Evolutionary conservation across 2,113 vertebrate genomes (phyloP).

Genomic region (Mugil cephalus): DNA sequence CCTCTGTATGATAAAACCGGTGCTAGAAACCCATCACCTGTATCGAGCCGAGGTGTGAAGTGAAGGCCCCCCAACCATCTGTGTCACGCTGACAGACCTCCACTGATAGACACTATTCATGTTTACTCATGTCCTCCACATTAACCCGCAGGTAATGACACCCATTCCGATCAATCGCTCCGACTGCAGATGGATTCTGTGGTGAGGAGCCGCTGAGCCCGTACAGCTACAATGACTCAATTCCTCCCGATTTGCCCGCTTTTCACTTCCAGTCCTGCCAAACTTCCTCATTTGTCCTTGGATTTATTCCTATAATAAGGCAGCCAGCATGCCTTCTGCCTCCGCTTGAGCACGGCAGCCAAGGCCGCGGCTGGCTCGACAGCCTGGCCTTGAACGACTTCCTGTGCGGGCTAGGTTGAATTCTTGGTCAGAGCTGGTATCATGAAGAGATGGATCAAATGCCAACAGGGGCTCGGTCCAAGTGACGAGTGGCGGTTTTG

Average conservation of each 20-base stretch:
- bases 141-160: conserved; percentile 64
- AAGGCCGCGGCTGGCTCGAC: conserved; percentile 49
- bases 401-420: conserved; percentile 66
- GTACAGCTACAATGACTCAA: conserved; percentile 39
- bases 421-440: conserved; percentile 50
- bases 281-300: conserved; percentile 70
- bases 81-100: conserved; percentile 20
- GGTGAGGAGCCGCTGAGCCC: conserved; percentile 36
- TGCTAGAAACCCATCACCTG: background rate
- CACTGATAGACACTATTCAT: conserved; percentile 53
- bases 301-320: conserved; percentile 59
- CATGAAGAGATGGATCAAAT: conserved; percentile 45
- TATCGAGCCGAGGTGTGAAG: conserved; percentile 24
- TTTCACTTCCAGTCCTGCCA: conserved; percentile 57
- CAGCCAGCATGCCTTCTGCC: conserved; percentile 61
- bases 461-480: conserved; percentile 23
- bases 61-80: conserved; percentile 23
- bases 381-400: conserved; percentile 66
- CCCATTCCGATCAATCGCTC: conserved; percentile 52
- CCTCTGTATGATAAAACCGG: conserved; percentile 16
- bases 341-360: conserved; percentile 54
- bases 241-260: conserved; percentile 36
- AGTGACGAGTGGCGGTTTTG: conserved; percentile 20
- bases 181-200: conserved; percentile 40
- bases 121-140: conserved; percentile 56